Base-by-base conservation (phyloP, 2,797 vertebrate species). In the Chelon labrosus region DNA sequence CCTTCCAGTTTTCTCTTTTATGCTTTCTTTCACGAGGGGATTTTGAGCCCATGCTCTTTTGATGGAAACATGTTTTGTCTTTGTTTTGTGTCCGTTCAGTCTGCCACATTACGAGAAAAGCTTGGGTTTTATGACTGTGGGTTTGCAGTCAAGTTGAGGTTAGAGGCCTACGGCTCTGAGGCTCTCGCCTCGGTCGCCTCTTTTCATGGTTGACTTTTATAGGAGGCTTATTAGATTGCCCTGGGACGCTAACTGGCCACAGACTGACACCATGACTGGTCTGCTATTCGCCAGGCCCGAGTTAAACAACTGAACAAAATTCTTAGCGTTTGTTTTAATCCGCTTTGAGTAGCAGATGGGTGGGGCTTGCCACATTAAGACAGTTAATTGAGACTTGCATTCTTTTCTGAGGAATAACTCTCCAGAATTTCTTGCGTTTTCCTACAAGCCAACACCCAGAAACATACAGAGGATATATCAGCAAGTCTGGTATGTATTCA, bases 61-160 rank as follows among this genome's bases (percentile, higher is more conserved):
- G 25, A 82, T 39, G 17, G 52, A 67, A 70, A 31, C n/a, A 10
- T 8, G 12, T 57, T 71, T 80, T 17, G 42, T 75, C 59, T 60
- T 58, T 73, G 55, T 38, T 62, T 51, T 83, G 77, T 84, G 79
- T 70, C 65, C 27, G 38, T 71, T 62, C 22, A 27, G 57, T 68
- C 65, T 22, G 56, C 70, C 65, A 58, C 60, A 51, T 76, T 68
- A 62, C 46, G 77, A 10, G 19, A 82, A 65, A 61, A 11, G 42
- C 49, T 54, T 8, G 55, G 65, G 55, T 73, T 89, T 84, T 82
- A 87, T 52, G 70, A 77, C 60, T 59, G 60, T 58, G 52, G 74
- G 31, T 70, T 74, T 13, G 50, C 64, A 65, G 59, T 0, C 41
- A 16, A 54, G 47, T 13, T 82, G 70, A 61, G 69, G 67, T 72